Percentiles rank a stretch among this genome's conserved stretches.
Conservation (phyloP, 2,797 vertebrate species). For the Melanogrammus aeglefinus region DNA sequence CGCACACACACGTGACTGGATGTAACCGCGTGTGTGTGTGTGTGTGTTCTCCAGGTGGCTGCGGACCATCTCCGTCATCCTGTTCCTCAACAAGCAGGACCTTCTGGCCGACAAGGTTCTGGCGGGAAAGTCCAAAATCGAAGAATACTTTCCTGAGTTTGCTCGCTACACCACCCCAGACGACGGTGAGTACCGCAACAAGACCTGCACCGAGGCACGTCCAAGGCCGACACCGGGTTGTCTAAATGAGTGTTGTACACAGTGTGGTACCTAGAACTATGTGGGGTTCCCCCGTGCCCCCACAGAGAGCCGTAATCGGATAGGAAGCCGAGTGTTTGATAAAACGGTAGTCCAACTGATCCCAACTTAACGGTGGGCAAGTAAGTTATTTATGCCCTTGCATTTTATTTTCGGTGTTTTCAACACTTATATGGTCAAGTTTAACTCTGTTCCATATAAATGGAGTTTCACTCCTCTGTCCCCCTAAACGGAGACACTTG, state of each 20-base stretch:
- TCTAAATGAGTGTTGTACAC: background rate
- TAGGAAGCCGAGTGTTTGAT: background rate
- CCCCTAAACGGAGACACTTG: background rate
- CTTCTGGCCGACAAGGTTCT: conserved; percentile 96
- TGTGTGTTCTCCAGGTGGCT: conserved; percentile 84
- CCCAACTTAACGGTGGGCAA: background rate
- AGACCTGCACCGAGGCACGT: background rate
- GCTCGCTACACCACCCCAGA: conserved; percentile 98
- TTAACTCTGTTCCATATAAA: background rate
- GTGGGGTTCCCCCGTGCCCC: background rate
- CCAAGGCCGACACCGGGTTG: background rate
- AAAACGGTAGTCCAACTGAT: too few relatives aligned
- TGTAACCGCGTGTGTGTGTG: background rate
- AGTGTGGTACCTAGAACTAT: background rate
- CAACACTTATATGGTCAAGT: background rate
- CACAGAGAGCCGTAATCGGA: background rate
- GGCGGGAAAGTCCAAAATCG: conserved; percentile 97
- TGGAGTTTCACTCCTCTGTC: background rate
- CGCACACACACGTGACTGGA: too few relatives aligned
- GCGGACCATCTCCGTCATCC: conserved; percentile 98
- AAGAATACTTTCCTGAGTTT: conserved; percentile 99
- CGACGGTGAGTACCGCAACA: conserved; percentile 78
- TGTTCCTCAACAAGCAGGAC: conserved; percentile 99
- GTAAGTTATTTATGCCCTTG: background rate
- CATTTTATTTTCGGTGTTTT: background rate